phyloP scores from a whole-genome alignment of 2,888 invertebrate species.

The Diarsia rubi region DNA sequence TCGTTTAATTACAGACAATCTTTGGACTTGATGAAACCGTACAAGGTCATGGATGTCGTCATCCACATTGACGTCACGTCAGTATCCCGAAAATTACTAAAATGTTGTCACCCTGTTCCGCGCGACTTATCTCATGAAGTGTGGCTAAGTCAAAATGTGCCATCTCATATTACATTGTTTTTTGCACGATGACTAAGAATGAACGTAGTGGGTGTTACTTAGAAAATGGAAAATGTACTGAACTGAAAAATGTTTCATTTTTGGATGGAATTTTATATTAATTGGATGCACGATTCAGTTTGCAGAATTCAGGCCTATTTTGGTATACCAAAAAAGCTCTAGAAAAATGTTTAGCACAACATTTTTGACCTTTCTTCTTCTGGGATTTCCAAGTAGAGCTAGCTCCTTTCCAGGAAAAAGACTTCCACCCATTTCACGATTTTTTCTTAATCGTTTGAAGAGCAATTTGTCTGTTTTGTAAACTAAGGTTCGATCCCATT shows the following conservation, averaged over 20 bases:
- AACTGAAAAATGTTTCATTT: background rate
- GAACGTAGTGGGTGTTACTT: conserved; percentile 5
- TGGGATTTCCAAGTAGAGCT: background rate
- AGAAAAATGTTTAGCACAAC: background rate
- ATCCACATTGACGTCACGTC: conserved; percentile 20
- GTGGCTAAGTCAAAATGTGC: conserved; percentile 26
- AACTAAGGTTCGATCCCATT: background rate
- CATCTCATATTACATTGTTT: conserved; percentile 42
- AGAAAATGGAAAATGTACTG: background rate
- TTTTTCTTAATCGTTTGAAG: background rate
- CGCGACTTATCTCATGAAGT: conserved; percentile 40
- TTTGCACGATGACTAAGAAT: conserved; percentile 26
- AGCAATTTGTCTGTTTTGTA: background rate
- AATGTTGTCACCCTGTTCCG: background rate
- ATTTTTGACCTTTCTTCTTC: background rate
- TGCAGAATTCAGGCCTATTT: background rate
- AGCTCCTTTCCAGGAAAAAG: background rate
- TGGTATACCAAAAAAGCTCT: background rate
- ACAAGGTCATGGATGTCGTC: conserved; percentile 12
- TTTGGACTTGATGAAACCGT: conserved; percentile 2
- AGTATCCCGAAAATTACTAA: conserved; percentile 24
- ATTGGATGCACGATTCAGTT: background rate
- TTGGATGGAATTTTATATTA: background rate
- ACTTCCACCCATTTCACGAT: background rate
- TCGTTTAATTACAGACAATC: conserved; percentile 8